Evolutionary conservation across 2,888 invertebrate genomes (phyloP), one percentile per base, ranked within the genome.

Genomic region (Dinocampus coccinellae): DNA sequence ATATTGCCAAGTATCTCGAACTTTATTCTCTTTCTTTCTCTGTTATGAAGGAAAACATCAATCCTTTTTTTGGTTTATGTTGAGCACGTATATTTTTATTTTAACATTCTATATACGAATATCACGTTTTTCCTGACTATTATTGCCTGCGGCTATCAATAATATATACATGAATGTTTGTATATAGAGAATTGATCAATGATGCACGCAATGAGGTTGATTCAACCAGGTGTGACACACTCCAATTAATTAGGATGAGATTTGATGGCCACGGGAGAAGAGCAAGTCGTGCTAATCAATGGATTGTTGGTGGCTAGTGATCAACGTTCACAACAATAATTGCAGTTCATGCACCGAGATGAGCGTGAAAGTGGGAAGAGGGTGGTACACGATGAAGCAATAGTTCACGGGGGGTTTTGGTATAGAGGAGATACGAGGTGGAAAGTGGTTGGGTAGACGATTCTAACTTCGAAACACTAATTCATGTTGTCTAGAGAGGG

Each of bases 281-380:
- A 29, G 80, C 75, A 79, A 81, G 80, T 82, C 82, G 78, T 78
- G 82, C 84, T 84, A 85, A 86, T 85, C 85, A 84, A 83, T 85
- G 83, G 83, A 78, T 83, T 83, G 83, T 85, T 85, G 85, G 83
- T 81, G 83, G 83, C 81, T 82, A 80, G 81, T 84, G 82, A 82
- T 82, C 79, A 79, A 81, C 77, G 79, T 16, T 9, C 81, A 78
- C 84, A 79, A 83, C 84, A 83, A 84, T 85, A 85, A 85, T 85
- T 85, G 84, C 81, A 81, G 79, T 76, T 77, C 79, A 78, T 77
- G 77, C 79, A 53, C 52, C 26, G 39, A 36, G 57, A 34, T 22
- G 47, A 55, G 16, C 16, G 47, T 9, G 47, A 20, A 47, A 6
- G 16, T 16, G 16, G 16, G 7, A 16, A 16, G 47, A 7, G 16